Evolutionary conservation across 2,888 invertebrate species (phyloP).

Genomic region (Taenaris catops): DNA sequence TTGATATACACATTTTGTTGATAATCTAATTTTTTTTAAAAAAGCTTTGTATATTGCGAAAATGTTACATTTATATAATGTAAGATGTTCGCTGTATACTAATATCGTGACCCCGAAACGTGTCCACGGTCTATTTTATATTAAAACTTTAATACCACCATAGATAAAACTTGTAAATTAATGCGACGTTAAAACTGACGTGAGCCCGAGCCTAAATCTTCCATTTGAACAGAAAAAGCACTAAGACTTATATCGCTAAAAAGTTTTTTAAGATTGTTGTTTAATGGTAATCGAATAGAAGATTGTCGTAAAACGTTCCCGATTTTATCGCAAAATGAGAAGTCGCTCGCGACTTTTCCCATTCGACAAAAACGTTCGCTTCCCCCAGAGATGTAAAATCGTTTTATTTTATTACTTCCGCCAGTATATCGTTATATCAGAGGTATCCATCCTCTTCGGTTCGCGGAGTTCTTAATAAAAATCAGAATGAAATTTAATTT

Average conservation of each 20-base stretch:
- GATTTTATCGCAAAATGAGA: constrained; percentile 78
- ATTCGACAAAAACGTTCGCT: constrained; percentile 75
- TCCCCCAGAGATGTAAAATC: constrained; percentile 77
- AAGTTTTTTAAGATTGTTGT: constrained; percentile 67
- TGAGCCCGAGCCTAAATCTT: constrained; percentile 21
- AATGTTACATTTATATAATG: too few relatives aligned
- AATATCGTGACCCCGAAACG: too few relatives aligned
- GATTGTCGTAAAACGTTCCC: constrained; percentile 76
- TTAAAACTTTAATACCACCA: too few relatives aligned
- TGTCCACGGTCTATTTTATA: too few relatives aligned
- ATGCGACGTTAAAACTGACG: constrained; percentile 12
- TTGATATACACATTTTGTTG: too few relatives aligned
- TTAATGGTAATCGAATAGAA: constrained; percentile 75
- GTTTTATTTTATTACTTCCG: constrained; percentile 79
- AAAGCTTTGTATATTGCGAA: too few relatives aligned
- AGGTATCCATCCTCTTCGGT: constrained; percentile 50
- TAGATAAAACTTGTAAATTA: constrained; percentile 12
- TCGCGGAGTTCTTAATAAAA: constrained; percentile 50
- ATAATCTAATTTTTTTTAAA: too few relatives aligned
- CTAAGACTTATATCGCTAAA: constrained; percentile 26
- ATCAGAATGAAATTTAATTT: constrained; percentile 40
- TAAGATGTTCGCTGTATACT: too few relatives aligned
- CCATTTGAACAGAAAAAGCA: constrained; percentile 21
- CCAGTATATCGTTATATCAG: constrained; percentile 71
- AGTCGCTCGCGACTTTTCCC: constrained; percentile 75